Evolutionary conservation across 2,888 invertebrate genomes (phyloP), one percentile per base, ranked within the genome.

Genomic region (Andrena marginata): DNA sequence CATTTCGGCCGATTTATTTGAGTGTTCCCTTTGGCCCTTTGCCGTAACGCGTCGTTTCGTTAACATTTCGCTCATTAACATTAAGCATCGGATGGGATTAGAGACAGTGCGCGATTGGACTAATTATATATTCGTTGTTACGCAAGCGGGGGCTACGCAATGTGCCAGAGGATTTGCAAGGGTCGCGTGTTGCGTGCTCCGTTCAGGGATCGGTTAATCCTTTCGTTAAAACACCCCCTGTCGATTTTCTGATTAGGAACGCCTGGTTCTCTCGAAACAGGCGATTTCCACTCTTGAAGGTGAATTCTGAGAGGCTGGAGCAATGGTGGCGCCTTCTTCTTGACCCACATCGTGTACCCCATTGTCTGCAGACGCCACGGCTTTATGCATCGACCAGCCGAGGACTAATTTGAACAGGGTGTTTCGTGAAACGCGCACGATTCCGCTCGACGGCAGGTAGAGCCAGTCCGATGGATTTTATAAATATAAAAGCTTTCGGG

Each of bases 351-450:
- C 35, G 35, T 6, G 20, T 10, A 26, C 48, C 26, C 64, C 26
- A 64, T 64, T 64, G 64, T 48, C 48, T 26, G 35, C 48, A 35
- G 35, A 63, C 42, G 48, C 62, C 33, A 20, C 26, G 48, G 29
- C 23, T 42, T 64, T 64, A 4, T 29, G 35, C 64, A 23, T 63
- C 26, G 48, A 26, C 26, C 26, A 13, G 13, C 33, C 33, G 31
- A 6, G 16, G 62, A 35, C 31, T 6, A 62, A 33, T 62, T 62
- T 62, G 10, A 8, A 8, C 29, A 20, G 59, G 29, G 10, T 59
- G 59, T 60, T 60, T 33, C 6, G 60, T 10, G 42, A 42, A 62
- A n/a, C 31, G 10, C 29, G n/a, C 29, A 0, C 10, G 6, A 29
- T 16, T 59, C 16, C 13, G 13, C 3, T 33, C n/a, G 62, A 33